Evolutionary conservation across 1,140 invertebrate species (phyloP), one percentile per base, ranked within the genome.

Genomic region (Cyclina sinensis): DNA sequence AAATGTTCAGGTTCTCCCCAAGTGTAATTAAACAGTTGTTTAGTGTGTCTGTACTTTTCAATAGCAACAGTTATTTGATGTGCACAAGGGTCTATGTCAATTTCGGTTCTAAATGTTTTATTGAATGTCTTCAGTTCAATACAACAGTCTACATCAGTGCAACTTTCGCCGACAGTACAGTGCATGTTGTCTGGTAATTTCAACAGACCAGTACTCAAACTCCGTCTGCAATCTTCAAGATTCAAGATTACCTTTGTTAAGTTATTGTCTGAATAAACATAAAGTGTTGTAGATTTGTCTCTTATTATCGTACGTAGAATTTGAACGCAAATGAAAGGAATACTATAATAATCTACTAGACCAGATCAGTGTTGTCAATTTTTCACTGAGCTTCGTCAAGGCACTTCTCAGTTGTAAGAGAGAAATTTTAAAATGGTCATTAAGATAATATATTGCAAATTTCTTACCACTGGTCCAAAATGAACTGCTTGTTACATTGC

Each of bases 1-100:
- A 83, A 9, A 9, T 37, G 7, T 11, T 89, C 65, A 18, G 12
- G 51, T 24, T 48, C 24, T 43, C 87, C 90, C 82, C 87, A 91
- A 1, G 73, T 37, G 35, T 91, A 86, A 46, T 48, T 70, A 16
- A 86, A 62, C 12, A 81, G 18, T 0, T 65, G 39, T 24, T 57
- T 81, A 2, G 48, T 18, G 24, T 46, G 24, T 32, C 59, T n/a
- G 37, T 59, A 80, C 2, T 59, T 57, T 59, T 80, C 78, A 30
- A 80, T 37, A 35, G 51, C 3, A 14, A 54, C 7, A 14, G 4
- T n/a, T 5, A 80, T 54, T 80, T 59, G 2, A 39, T 57, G 16
- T 30, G 48, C 11, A 39, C 78, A 80, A 4, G 78, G 14, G 11
- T 80, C 54, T 35, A 80, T 30, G 21, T 62, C 35, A 0, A 65